Base-by-base conservation (phyloP, 2,113 vertebrate species). In the Eptesicus fuscus region DNA sequence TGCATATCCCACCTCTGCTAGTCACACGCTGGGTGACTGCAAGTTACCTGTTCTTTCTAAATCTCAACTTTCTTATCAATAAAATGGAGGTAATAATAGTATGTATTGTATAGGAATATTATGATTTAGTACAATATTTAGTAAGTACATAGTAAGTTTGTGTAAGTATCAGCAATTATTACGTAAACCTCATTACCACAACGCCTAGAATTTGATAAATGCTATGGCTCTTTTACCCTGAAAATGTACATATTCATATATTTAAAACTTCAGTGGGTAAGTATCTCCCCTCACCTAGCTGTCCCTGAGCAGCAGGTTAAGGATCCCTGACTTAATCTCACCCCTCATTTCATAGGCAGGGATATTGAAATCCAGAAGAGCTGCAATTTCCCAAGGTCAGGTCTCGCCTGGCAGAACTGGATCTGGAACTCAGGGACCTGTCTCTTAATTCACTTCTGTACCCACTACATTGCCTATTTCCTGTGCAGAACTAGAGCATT, bases 11-110 rank as follows among this genome's bases (percentile, higher is more conserved):
- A 5, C 44, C 14, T 90, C n/a, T 51, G 47, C 32, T 65, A 0
- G 53, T 80, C 42, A 20, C 7, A 40, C 2, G 23, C 49, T 40
- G 5, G 73, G 47, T 85, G 13, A 40, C 56, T 51, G 17, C 11
- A 84, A 76, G 61, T 94, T 87, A 47, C 65, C 51, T 14, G 20
- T 73, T 83, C 28, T 86, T 93, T 80, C 67, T 63, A 30, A 94
- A 76, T 90, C 22, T 59, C 85, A 88, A 2, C n/a, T 82, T 90
- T 59, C 42, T 73, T 83, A 42, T 47, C 71, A 59, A 0, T 91
- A 80, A 51, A 59, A 73, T 82, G 9, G 17, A 5, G 7, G 11
- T 61, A 53, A 28, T 70, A 82, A 47, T 17, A 51, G 12, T 47
- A 65, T 22, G 30, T 84, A 16, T 8, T 82, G 74, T 23, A 32